These are phyloP conservation scores for Temnothorax unifasciatus DNA, from an alignment of 2,888 invertebrate species.

Conservation along the genomic window DNA sequence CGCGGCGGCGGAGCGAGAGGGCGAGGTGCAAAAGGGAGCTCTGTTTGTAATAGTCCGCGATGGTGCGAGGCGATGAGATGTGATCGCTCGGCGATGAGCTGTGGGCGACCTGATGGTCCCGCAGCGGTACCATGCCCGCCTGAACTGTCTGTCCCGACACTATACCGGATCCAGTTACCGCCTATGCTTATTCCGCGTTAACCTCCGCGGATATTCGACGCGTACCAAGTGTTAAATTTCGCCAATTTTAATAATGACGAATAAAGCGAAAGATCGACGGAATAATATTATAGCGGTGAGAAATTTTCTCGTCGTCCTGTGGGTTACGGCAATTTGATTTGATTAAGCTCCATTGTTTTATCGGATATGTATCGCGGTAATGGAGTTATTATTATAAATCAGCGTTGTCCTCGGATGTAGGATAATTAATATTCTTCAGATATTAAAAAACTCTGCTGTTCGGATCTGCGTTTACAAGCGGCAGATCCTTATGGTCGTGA, in stretches of 20 bases:
- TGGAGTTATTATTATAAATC: conserved; percentile 1
- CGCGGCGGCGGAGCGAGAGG: conserved; percentile 56
- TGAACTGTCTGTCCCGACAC: conserved; percentile 70
- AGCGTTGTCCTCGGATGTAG: not conserved
- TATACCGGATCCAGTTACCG: conserved; percentile 82
- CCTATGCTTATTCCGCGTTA: conserved; percentile 77
- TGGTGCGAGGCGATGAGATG: conserved; percentile 85
- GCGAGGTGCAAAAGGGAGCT: conserved; percentile 75
- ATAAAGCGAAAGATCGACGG: not conserved
- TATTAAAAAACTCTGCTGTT: conserved; percentile 21
- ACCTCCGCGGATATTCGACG: conserved; percentile 34
- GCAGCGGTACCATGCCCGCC: conserved; percentile 78
- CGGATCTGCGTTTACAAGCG: conserved; percentile 45
- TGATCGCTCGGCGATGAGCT: conserved; percentile 86
- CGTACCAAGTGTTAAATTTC: conserved; percentile 38
- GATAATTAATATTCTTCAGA: not conserved
- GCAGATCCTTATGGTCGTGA: conserved; percentile 72
- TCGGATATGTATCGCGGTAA: not conserved
- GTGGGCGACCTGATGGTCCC: conserved; percentile 85
- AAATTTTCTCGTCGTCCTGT: not conserved
- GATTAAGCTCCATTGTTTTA: conserved; percentile 12
- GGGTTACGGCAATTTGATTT: not conserved
- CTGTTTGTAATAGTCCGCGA: conserved; percentile 84
- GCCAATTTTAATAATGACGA: conserved; percentile 39
- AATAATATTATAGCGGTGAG: not conserved